Conservation (phyloP, 1,140 invertebrate species). For the Caenorhabditis inopinata region DNA sequence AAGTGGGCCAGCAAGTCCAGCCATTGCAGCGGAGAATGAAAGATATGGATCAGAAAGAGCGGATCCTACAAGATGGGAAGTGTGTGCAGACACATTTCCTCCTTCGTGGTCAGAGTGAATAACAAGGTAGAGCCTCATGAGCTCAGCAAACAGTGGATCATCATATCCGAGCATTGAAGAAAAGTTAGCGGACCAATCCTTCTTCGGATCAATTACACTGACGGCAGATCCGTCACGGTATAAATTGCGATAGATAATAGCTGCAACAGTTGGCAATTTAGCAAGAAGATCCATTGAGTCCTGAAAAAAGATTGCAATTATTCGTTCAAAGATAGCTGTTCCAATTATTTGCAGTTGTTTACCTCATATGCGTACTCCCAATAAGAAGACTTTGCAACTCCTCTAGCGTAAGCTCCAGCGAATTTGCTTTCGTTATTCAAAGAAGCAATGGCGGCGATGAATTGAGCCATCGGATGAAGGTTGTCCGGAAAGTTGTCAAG, state of each 20-base stretch:
- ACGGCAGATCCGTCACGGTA: constrained; percentile 80
- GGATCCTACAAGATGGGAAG: constrained; percentile 88
- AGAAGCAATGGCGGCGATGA: constrained; percentile 85
- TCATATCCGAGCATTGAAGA: constrained; percentile 87
- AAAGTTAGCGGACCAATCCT: constrained; percentile 94
- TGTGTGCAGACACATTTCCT: constrained; percentile 89
- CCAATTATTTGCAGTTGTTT: background rate
- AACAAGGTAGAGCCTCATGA: constrained; percentile 90
- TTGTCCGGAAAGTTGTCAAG: constrained; percentile 90
- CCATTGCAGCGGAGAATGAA: constrained; percentile 88
- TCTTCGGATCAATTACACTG: constrained; percentile 81
- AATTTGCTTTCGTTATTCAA: constrained; percentile 91
- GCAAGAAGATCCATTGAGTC: constrained; percentile 94
- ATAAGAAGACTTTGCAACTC: constrained; percentile 81
- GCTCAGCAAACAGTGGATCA: constrained; percentile 81
- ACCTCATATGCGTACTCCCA: constrained; percentile 76
- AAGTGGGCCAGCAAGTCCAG: constrained; percentile 88
- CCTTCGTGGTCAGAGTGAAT: constrained; percentile 77
- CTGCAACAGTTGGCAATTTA: constrained; percentile 88
- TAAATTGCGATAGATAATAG: constrained; percentile 88
- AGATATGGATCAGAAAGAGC: constrained; percentile 91
- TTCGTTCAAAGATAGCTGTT: background rate
- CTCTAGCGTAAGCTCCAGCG: constrained; percentile 83
- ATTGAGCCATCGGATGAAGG: constrained; percentile 93
- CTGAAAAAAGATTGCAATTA: constrained; percentile 70